phyloP scores from a whole-genome alignment of 2,888 invertebrate species.

The Scaptomyza polygonia region DNA sequence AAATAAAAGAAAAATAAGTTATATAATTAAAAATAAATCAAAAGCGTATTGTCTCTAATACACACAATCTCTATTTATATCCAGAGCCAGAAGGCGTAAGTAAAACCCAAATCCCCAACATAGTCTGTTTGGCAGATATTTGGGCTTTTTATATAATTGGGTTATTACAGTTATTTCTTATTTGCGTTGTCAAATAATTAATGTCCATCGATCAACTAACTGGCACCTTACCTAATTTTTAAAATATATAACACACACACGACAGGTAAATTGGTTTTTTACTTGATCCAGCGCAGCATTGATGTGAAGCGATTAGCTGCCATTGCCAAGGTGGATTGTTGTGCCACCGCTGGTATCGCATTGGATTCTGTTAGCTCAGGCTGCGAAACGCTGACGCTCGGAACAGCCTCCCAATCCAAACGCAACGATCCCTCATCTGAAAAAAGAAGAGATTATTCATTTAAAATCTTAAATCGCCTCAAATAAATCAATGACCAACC shows the following conservation, averaged over 20 bases:
- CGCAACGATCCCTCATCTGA: slow-evolving; percentile 87
- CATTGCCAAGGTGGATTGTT: slow-evolving; percentile 87
- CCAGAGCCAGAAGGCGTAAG: slow-evolving; percentile 2
- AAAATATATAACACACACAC: slow-evolving; percentile 50
- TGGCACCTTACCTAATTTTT: slow-evolving; percentile 61
- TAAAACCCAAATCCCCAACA: slow-evolving; percentile 6
- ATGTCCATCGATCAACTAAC: not conserved
- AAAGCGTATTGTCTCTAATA: slow-evolving; percentile 12
- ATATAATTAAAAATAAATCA: slow-evolving; percentile 53
- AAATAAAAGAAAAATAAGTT: slow-evolving; percentile 72
- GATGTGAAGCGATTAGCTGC: slow-evolving; percentile 93
- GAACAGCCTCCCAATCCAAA: slow-evolving; percentile 92
- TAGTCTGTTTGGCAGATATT: not conserved
- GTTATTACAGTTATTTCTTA: slow-evolving; percentile 1
- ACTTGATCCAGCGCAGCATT: slow-evolving; percentile 87
- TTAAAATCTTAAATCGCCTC: not conserved
- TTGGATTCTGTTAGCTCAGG: slow-evolving; percentile 74
- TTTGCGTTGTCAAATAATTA: not conserved
- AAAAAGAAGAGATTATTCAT: not conserved
- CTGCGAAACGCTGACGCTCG: slow-evolving; percentile 71
- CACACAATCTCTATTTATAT: slow-evolving; percentile 12
- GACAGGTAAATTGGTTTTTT: slow-evolving; percentile 28
- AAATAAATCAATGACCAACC: slow-evolving; percentile 82
- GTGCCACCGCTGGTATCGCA: slow-evolving; percentile 72
- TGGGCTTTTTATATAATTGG: not conserved